Base-by-base conservation (phyloP, 2,888 invertebrate species). In the Hydroisotoma schaefferi region DNA sequence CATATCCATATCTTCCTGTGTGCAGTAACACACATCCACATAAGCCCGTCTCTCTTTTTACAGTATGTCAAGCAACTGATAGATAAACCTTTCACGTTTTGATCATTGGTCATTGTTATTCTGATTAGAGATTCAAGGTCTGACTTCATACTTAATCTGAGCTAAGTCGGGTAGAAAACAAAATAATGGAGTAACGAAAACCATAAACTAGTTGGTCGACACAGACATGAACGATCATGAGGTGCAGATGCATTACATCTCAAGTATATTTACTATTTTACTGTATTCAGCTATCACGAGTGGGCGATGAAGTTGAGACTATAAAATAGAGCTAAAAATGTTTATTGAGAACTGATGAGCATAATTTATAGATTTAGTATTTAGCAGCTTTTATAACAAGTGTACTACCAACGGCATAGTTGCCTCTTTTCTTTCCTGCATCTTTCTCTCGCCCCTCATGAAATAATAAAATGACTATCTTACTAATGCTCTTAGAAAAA, bases 51-150 rank as follows among this genome's bases (percentile, higher is more conserved):
- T n/a, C n/a, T n/a, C n/a, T n/a, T n/a, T n/a, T n/a, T n/a, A 52
- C 27, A 33, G 55, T 47, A 33, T 43, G 26, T 37, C 20, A 52
- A 23, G 37, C 37, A 47, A 29, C 26, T 56, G 54, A 51, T 51
- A 60, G 60, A 65, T 65, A 65, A 62, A 57, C 64, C 63, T 61
- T 67, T 66, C 62, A 67, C 65, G 64, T 63, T 61, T 62, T 61
- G 63, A 67, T 63, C 66, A 70, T 66, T 67, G 67, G 66, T 62
- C 67, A 67, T 65, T 65, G 63, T 67, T 65, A 63, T 63, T 63
- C 63, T 65, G 63, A 67, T 69, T 65, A 67, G 56, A 59, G 62
- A 68, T 67, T 69, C 69, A 69, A 69, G 69, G 69, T 66, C 68
- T 60, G 54, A n/a, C n/a, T 40, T 40, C 15, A 40, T 40, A 15